Base-by-base conservation (phyloP, 2,888 invertebrate species). In the Sarcophaga subvicina region DNA sequence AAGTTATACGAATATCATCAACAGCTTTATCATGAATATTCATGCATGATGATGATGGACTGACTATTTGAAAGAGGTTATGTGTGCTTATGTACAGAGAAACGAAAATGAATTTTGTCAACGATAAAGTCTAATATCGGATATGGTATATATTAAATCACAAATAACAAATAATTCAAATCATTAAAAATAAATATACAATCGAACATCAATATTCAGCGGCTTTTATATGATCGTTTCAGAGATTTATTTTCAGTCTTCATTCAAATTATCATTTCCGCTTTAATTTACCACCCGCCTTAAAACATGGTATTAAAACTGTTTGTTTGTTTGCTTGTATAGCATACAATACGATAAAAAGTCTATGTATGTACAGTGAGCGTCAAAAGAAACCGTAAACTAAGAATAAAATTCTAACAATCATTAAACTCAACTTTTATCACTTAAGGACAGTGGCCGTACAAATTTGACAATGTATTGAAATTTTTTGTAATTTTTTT, bases 221-320 rank as follows among this genome's bases (percentile, higher is more conserved):
- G 37, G 37, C 8, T 37, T 37, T 37, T 37, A 37, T 37, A 37
- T 37, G 37, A 37, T 3, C 37, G 37, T 37, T 37, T 37, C 10
- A 37, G 10, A 37, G 37, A 37, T 37, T 37, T 77, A 22, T 47
- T 66, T 45, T n/a, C 54, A 71, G 3, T 77, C 69, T 80, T 80
- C 49, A 66, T 67, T 90, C 89, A 87, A 87, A 88, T 88, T 88
- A 89, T 89, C 88, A 91, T 91, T 91, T 91, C 91, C 90, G 89
- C 88, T 91, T 90, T 90, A 90, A 91, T 91, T 89, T 90, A 90
- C 89, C 91, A 90, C 90, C 91, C 90, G 91, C 90, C 63, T 63
- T 66, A 27, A 67, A 37, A 54, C 85, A 67, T 62, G 49, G 17
- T 10, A 27, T 62, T 37, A 70, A 54, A 69, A 20, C 10, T 3